Evolutionary conservation across 1,140 invertebrate species (phyloP).

Genomic region (Himalopsyche phryganea): DNA sequence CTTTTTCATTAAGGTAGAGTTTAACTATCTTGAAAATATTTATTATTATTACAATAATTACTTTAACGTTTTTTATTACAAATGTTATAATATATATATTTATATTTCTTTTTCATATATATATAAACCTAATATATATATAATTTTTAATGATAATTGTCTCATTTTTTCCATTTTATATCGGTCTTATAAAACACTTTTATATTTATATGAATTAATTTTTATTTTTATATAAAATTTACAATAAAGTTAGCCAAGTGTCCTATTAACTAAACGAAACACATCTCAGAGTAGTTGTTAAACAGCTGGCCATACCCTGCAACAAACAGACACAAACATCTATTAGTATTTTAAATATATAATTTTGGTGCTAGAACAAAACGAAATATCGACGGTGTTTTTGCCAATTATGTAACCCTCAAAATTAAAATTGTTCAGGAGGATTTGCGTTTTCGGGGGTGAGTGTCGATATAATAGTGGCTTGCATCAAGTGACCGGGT

Average conservation of each 20-base stretch:
- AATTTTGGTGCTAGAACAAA: not conserved
- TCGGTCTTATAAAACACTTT: conserved; percentile 15
- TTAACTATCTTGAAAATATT: conserved; percentile 26
- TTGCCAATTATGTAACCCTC: too few species aligned
- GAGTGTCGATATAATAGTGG: too few species aligned
- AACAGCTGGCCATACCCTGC: conserved; percentile 57
- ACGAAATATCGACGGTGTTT: too few species aligned
- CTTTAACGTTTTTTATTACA: conserved; percentile 16
- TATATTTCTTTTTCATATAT: conserved; percentile 11
- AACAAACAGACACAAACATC: conserved; percentile 36
- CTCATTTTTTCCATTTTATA: conserved; percentile 3
- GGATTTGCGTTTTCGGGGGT: too few species aligned
- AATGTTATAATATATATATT: conserved; percentile 7
- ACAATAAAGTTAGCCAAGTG: conserved; percentile 15
- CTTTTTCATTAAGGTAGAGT: conserved; percentile 29
- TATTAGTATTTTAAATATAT: not conserved
- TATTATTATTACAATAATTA: conserved; percentile 11
- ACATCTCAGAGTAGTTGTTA: conserved; percentile 38
- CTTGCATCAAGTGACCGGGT: too few species aligned
- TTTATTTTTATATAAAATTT: conserved; percentile 13
- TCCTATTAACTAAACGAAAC: conserved; percentile 8
- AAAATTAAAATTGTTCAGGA: too few species aligned
- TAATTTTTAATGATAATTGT: conserved; percentile 6
- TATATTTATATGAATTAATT: conserved; percentile 12
- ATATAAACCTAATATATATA: conserved; percentile 3